A percentile compares a stretch with the other conserved stretches of the same genome.
Conservation (phyloP, 2,888 invertebrate genomes). For the Charanyca ferruginea region DNA sequence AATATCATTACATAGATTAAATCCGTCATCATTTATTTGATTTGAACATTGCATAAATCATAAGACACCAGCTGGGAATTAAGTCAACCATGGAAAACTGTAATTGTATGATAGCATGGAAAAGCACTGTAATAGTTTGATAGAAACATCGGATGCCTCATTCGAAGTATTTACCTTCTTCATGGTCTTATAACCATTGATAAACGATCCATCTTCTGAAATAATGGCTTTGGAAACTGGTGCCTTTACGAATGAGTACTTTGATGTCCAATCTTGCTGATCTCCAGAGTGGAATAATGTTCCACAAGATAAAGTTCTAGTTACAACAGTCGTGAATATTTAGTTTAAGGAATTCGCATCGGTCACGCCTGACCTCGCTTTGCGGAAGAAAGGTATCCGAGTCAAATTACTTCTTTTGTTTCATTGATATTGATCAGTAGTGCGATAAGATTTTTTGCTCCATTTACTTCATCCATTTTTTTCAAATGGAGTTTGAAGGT, state of each 20-base stretch:
- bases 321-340: constrained; percentile 72
- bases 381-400: constrained; percentile 87
- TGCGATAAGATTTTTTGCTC: constrained; percentile 77
- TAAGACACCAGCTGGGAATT: constrained; percentile 38
- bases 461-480: constrained; percentile 69
- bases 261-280: constrained; percentile 61
- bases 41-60: constrained; percentile 44
- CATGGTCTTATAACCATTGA: constrained; percentile 75
- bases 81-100: constrained; percentile 58
- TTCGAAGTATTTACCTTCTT: constrained; percentile 76
- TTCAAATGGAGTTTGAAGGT: constrained; percentile 59
- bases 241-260: constrained; percentile 59
- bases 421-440: constrained; percentile 76
- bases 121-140: constrained; percentile 61
- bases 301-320: constrained; percentile 62
- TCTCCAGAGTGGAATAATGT: constrained; percentile 57
- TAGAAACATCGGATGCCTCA: constrained; percentile 67
- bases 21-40: constrained; percentile 46
- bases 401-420: constrained; percentile 83
- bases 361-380: constrained; percentile 87
- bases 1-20: constrained; percentile 53
- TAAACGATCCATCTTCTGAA: constrained; percentile 62
- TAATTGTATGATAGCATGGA: constrained; percentile 63
- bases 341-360: constrained; percentile 80
- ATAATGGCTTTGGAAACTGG: constrained; percentile 62